Evolutionary conservation across 2,888 invertebrate species (phyloP).

Genomic region (Hecatera dysodea): DNA sequence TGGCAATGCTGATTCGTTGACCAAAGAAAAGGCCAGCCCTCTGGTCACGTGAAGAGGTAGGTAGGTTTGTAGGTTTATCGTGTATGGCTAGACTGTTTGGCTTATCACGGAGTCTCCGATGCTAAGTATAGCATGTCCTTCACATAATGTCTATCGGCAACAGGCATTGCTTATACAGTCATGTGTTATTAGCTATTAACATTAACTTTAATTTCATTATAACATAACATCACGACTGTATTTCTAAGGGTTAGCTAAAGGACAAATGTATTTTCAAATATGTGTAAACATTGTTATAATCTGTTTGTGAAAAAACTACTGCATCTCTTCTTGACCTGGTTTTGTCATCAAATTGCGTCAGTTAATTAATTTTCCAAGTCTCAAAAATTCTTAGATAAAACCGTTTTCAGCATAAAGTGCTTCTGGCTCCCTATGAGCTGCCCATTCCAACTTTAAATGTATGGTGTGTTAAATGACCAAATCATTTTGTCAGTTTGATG

Average conservation of each 20-base stretch:
- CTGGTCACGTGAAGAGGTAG: too few species aligned
- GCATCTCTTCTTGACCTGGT: too few species aligned
- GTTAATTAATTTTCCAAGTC: too few species aligned
- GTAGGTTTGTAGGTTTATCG: neutral
- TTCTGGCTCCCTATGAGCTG: neutral
- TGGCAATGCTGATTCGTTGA: too few species aligned
- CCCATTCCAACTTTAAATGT: neutral
- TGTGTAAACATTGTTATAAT: too few species aligned
- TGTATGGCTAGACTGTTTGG: slow-evolving; percentile 34
- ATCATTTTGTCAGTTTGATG: neutral
- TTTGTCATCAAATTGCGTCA: too few species aligned
- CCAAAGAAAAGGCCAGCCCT: too few species aligned
- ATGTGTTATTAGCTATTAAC: slow-evolving; percentile 12
- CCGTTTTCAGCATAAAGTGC: neutral
- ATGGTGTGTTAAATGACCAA: neutral
- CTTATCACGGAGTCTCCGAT: slow-evolving; percentile 39
- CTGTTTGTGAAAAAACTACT: too few species aligned
- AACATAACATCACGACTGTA: neutral
- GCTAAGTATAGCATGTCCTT: slow-evolving; percentile 45
- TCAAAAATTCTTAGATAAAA: too few species aligned
- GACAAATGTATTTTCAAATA: too few species aligned
- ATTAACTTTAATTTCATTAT: neutral
- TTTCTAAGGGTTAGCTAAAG: too few species aligned
- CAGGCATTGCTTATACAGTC: slow-evolving; percentile 22
- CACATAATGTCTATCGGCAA: slow-evolving; percentile 28